Conservation (phyloP, 2,888 invertebrate genomes). For the Drosophila mimetica region DNA sequence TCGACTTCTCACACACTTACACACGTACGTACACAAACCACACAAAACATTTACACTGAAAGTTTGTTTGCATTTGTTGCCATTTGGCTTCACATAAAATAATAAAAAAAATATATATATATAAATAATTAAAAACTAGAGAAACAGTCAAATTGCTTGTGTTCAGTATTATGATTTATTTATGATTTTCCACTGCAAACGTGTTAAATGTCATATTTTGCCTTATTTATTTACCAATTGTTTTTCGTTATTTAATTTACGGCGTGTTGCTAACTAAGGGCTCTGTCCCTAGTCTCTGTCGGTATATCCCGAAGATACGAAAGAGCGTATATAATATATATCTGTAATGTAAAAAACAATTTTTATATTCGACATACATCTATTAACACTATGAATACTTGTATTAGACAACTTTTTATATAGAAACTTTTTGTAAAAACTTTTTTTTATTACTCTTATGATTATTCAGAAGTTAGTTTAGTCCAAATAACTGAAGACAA, state of each 20-base stretch:
- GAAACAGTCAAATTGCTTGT: constrained; percentile 67
- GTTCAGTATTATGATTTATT: constrained; percentile 80
- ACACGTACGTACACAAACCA: constrained; percentile 7
- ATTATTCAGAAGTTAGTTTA: constrained; percentile 43
- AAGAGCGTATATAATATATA: constrained; percentile 29
- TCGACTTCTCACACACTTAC: constrained; percentile 6
- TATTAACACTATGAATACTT: constrained; percentile 47
- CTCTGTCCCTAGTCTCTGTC: too few relatives aligned
- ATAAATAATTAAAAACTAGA: constrained; percentile 33
- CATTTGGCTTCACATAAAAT: constrained; percentile 26
- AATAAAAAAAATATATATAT: constrained; percentile 25
- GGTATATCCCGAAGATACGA: constrained; percentile 11
- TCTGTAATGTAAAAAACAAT: constrained; percentile 33
- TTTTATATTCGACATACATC: constrained; percentile 43
- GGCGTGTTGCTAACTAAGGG: constrained; percentile 35
- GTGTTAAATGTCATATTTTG: constrained; percentile 12
- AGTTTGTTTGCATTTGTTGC: constrained; percentile 47
- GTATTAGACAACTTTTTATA: constrained; percentile 78
- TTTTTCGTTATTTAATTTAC: constrained; percentile 46
- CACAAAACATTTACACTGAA: constrained; percentile 30
- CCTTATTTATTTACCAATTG: constrained; percentile 34
- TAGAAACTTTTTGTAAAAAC: constrained; percentile 79
- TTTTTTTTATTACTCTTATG: constrained; percentile 63
- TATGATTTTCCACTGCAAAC: constrained; percentile 21
- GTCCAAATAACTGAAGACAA: constrained; percentile 46